Evolutionary conservation across 1,140 invertebrate genomes (phyloP).

Genomic region (Andricus grossulariae): DNA sequence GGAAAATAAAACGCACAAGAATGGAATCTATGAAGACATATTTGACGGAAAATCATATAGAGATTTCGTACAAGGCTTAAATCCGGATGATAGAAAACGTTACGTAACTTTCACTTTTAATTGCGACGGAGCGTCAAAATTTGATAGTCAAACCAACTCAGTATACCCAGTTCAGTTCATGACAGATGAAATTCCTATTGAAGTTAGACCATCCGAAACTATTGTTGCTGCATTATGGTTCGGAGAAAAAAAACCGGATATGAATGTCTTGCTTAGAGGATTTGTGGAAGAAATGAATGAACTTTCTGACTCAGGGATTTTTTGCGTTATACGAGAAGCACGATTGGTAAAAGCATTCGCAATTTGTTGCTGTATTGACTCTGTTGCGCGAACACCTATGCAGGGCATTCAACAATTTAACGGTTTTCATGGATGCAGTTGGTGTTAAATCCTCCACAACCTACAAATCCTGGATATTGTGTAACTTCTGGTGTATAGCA

Average conservation of each 20-base stretch:
- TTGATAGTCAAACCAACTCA: conserved; percentile 34
- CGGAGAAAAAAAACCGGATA: conserved; percentile 32
- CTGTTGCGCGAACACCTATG: conserved; percentile 35
- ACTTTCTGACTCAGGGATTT: background rate
- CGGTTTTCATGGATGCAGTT: conserved; percentile 18
- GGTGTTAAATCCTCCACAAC: background rate
- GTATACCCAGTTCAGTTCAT: conserved; percentile 36
- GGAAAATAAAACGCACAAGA: background rate
- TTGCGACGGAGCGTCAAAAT: conserved; percentile 39
- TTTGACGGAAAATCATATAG: conserved; percentile 35
- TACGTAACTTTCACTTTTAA: conserved; percentile 39
- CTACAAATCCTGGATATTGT: too few species aligned
- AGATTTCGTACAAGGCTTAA: conserved; percentile 22
- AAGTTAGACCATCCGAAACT: background rate
- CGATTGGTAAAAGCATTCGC: background rate
- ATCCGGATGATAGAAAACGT: conserved; percentile 23
- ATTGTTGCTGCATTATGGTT: conserved; percentile 35
- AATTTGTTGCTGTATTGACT: conserved; percentile 25
- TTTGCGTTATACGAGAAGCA: conserved; percentile 24
- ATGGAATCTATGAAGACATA: conserved; percentile 12
- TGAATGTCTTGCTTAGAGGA: conserved; percentile 36
- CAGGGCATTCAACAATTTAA: conserved; percentile 34
- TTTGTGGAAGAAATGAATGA: conserved; percentile 39
- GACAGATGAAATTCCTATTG: conserved; percentile 21
- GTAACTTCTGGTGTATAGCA: too few species aligned